phyloP scores from a whole-genome alignment of 2,113 vertebrate species.

The Paracanthobrama guichenoti region DNA sequence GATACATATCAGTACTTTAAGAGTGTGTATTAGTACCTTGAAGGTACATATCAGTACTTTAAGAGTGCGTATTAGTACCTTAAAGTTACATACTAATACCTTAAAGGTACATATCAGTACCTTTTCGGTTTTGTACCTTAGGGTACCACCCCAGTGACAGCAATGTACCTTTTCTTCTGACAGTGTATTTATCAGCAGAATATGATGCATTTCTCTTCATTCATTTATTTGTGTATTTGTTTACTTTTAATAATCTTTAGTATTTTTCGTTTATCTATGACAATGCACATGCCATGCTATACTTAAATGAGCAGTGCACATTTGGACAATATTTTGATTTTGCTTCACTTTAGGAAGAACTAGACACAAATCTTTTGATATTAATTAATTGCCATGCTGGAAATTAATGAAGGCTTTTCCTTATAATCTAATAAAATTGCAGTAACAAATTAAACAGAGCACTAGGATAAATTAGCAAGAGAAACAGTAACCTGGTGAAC shows the following conservation, averaged over 20 bases:
- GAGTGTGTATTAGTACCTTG: too few species aligned
- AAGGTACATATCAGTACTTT: too few species aligned
- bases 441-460: background rate
- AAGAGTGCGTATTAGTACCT: too few species aligned
- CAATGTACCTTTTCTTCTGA: too few species aligned
- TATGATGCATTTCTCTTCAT: background rate
- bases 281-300: background rate
- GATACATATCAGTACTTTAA: too few species aligned
- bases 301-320: background rate
- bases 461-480: background rate
- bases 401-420: background rate
- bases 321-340: background rate
- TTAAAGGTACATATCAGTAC: too few species aligned
- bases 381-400: background rate
- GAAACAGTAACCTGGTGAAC: background rate
- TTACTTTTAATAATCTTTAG: background rate
- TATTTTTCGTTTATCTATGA: background rate
- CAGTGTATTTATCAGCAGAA: background rate
- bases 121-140: too few species aligned
- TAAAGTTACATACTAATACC: too few species aligned
- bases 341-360: background rate
- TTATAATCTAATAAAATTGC: background rate
- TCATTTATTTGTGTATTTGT: background rate
- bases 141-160: too few species aligned
- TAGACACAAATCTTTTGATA: background rate